These are phyloP conservation scores for Aptenodytes patagonicus DNA, from an alignment of 2,113 vertebrate species.

Conservation along the genomic window DNA sequence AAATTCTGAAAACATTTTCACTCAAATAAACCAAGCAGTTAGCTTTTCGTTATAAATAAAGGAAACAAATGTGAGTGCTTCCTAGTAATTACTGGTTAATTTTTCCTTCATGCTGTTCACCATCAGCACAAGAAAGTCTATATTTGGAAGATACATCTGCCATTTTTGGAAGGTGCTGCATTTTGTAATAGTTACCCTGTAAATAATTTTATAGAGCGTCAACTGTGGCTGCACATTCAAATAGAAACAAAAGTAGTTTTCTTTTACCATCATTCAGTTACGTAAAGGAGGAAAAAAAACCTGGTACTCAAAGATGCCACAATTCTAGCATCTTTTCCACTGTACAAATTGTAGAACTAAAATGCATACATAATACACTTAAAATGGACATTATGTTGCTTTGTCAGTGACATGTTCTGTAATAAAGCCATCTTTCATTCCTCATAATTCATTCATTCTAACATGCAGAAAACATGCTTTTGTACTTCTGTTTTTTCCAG, in stretches of 20 bases:
- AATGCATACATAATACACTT: background rate
- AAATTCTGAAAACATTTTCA: constrained; percentile 7
- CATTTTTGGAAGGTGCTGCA: constrained; percentile 5
- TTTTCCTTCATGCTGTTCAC: background rate
- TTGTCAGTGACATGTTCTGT: background rate
- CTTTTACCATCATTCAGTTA: background rate
- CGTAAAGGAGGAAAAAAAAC: fast-evolving
- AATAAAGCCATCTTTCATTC: background rate
- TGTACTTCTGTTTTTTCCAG: background rate
- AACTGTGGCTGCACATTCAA: background rate
- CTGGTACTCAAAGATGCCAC: background rate
- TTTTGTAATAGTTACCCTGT: background rate
- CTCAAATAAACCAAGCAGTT: background rate
- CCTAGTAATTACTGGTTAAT: background rate
- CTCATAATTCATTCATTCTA: background rate
- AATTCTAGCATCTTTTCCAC: background rate
- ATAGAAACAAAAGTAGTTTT: background rate
- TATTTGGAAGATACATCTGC: constrained; percentile 8
- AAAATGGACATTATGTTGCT: background rate
- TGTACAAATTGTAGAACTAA: background rate
- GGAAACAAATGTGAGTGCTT: background rate
- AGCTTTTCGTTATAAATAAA: background rate
- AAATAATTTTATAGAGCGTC: background rate
- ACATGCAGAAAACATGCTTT: background rate
- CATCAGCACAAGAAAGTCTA: background rate